Evolutionary conservation across 64 coral and sea anemone species (phyloP), one percentile per base, ranked within the genome.

Genomic region (Montipora foliosa): DNA sequence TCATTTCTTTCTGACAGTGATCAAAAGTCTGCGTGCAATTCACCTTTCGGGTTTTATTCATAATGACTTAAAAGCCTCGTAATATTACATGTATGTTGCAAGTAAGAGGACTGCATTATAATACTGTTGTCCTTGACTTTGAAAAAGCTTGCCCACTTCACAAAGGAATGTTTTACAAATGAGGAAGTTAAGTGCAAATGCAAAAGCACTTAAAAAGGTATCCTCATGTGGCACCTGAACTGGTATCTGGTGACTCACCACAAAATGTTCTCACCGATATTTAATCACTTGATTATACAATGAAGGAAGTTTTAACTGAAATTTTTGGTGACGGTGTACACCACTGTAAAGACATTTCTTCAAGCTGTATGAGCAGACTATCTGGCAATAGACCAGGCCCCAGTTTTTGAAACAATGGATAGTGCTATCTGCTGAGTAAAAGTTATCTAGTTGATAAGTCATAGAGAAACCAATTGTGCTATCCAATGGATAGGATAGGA

Each of bases 131-230:
- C 25, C 19, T 64, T 83, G 80, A 64, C 25, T 83, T 62, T 61
- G 57, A 57, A 10, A 86, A 86, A 69, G 5, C 82, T 9, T 69
- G 61, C 19, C 17, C 17, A 4, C 67, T 24, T 62, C 44, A 69
- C 17, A 86, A 86, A 86, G 82, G 82, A 86, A 86, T 70, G 1
- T 86, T 24, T 44, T 71, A 86, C 67, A 69, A 86, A 48, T 44
- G 68, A 5, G 25, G 70, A 47, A 66, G 9, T 67, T 47, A 72
- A 69, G 47, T 13, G 1, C 45, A 68, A 68, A 86, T 47, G 62
- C 52, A 86, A 14, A 59, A 59, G 6, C 57, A 86, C 19, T 68
- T 46, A 45, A 47, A 61, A 44, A 13, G 51, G 50, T 82, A 82
- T 20, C 61, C 52, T 5, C 20, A 86, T 66, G 44, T 86, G 16